phyloP scores from a whole-genome alignment of 2,113 vertebrate species.

The Toxostoma redivivum region DNA sequence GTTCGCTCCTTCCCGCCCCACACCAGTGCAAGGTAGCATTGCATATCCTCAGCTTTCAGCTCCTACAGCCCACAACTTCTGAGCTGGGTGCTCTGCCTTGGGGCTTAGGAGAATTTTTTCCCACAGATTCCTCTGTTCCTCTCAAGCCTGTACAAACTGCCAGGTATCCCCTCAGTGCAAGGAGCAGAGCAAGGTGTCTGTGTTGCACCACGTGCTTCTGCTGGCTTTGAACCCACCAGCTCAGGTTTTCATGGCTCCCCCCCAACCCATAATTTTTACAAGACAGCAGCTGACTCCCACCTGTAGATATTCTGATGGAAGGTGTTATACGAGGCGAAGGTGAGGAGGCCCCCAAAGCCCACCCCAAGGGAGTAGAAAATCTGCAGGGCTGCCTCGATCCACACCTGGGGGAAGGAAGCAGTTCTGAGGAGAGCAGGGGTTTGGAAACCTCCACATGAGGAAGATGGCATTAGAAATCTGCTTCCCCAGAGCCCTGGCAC shows the following conservation, averaged over 20 bases:
- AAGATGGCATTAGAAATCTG: neutral
- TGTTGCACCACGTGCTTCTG: fast-evolving
- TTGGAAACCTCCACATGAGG: neutral
- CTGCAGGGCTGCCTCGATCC: constrained; percentile 81
- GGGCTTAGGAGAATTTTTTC: neutral
- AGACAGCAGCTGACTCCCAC: constrained; percentile 27
- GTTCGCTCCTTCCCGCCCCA: neutral
- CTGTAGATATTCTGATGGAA: constrained; percentile 85
- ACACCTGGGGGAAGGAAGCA: constrained; percentile 66
- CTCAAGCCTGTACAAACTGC: neutral
- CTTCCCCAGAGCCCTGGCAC: neutral
- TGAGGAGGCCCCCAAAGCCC: constrained; percentile 81
- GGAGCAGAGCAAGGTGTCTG: neutral
- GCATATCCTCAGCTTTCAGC: neutral
- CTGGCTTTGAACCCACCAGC: neutral
- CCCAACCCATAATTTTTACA: neutral
- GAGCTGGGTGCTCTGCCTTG: neutral
- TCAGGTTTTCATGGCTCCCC: neutral
- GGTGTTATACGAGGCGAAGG: constrained; percentile 82
- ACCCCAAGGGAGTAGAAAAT: constrained; percentile 83
- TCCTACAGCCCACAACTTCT: neutral
- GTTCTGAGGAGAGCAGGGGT: neutral
- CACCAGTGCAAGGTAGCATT: neutral
- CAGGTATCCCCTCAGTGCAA: neutral
- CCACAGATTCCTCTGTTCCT: neutral